Evolutionary conservation across 2,888 invertebrate genomes (phyloP).

Genomic region (Drosophila koepferae): DNA sequence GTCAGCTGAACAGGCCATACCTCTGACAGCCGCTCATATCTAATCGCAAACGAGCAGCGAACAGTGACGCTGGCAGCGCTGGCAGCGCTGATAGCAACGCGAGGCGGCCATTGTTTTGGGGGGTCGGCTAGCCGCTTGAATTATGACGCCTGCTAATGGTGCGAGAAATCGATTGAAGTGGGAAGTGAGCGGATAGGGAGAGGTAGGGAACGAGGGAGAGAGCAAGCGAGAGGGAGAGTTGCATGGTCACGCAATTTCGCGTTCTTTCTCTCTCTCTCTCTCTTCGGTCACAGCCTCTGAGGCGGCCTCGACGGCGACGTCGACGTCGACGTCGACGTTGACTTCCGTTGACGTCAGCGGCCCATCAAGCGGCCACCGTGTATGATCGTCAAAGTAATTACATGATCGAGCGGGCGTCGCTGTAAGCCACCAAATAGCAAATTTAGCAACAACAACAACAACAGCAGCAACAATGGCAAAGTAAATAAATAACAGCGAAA

Average conservation of each 20-base stretch:
- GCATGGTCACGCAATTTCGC: slow-evolving; percentile 1
- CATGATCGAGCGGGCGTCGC: slow-evolving; percentile 57
- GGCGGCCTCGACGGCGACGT: slow-evolving; percentile 14
- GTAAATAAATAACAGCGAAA: slow-evolving; percentile 34
- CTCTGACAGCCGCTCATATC: slow-evolving; percentile 56
- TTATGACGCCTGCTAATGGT: slow-evolving; percentile 71
- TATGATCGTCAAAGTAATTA: slow-evolving; percentile 77
- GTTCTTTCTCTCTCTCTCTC: not conserved
- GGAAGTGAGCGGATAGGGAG: not conserved
- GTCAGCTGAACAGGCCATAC: slow-evolving; percentile 51
- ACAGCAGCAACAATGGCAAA: slow-evolving; percentile 19
- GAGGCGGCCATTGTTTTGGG: slow-evolving; percentile 4
- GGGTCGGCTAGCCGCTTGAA: slow-evolving; percentile 44
- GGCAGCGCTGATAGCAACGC: slow-evolving; percentile 17
- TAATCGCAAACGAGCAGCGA: slow-evolving; percentile 34
- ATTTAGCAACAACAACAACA: slow-evolving; percentile 1
- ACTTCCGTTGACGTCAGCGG: slow-evolving; percentile 78
- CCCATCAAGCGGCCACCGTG: slow-evolving; percentile 57
- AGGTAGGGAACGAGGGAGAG: not conserved
- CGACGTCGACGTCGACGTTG: slow-evolving; percentile 21
- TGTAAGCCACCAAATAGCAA: slow-evolving; percentile 47
- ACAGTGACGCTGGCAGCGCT: slow-evolving; percentile 11
- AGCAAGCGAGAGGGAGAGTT: not conserved
- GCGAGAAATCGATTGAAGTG: slow-evolving; percentile 69
- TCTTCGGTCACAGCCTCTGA: slow-evolving; percentile 25